phyloP scores from a whole-genome alignment of 2,113 vertebrate genomes.

The Brachyistius frenatus region DNA sequence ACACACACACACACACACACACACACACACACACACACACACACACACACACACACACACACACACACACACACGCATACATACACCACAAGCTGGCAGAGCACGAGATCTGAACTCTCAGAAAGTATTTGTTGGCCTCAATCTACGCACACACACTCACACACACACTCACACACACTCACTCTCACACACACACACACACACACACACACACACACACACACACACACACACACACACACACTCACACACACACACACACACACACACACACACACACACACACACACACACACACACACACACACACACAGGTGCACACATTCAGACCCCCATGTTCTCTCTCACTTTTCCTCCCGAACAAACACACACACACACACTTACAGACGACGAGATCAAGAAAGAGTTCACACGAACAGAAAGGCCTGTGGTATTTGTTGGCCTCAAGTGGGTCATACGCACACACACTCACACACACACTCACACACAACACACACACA shows the following conservation, averaged over 20 bases:
- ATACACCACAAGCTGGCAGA: conserved; percentile 8
- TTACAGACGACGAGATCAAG: conserved; percentile 51
- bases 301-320: conserved; percentile 35
- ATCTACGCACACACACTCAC: neutral
- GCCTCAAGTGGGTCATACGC: conserved; percentile 74
- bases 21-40: conserved; percentile 45
- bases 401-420: conserved; percentile 63
- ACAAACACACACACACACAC: conserved; percentile 9
- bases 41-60: conserved; percentile 41
- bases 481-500: conserved; percentile 47
- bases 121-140: too few relatives aligned
- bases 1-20: conserved; percentile 27
- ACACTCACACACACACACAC: conserved; percentile 9
- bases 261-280: conserved; percentile 1
- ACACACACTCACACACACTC: conserved; percentile 41
- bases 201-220: neutral
- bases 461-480: conserved; percentile 40
- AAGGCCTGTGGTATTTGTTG: conserved; percentile 66
- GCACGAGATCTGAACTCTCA: conserved; percentile 40
- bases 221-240: conserved; percentile 50
- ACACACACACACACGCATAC: neutral
- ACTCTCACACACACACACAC: conserved; percentile 31
- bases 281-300: conserved; percentile 43
- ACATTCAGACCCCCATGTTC: conserved; percentile 8
- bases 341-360: conserved; percentile 1